Evolutionary conservation across 2,888 invertebrate species (phyloP).

Genomic region (Cataglyphis cursor): DNA sequence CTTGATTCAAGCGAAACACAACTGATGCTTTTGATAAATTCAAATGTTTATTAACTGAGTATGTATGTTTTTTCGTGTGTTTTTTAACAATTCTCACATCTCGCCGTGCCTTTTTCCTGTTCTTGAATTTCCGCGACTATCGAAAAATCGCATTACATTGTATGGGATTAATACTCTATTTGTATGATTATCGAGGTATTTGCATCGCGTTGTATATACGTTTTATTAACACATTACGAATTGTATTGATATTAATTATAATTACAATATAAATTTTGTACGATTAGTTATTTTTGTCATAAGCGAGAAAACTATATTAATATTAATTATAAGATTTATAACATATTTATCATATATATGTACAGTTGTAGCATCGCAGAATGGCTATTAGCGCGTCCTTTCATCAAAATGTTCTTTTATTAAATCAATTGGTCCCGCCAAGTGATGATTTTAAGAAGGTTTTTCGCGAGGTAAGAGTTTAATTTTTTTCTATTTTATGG

Average conservation of each 20-base stretch:
- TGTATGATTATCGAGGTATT: neutral
- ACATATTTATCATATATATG: neutral
- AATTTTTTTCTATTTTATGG: neutral
- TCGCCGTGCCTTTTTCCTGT: no score
- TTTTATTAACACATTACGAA: neutral
- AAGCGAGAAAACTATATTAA: neutral
- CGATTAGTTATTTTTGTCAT: neutral
- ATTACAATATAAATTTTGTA: neutral
- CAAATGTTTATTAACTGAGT: neutral
- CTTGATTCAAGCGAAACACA: neutral
- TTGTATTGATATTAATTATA: neutral
- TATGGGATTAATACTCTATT: neutral
- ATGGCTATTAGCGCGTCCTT: conserved; percentile 76
- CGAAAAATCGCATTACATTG: neutral
- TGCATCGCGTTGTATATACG: neutral
- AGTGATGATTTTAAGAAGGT: conserved; percentile 80
- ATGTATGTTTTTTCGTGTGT: neutral
- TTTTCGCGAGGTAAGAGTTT: conserved; percentile 74
- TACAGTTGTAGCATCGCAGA: neutral
- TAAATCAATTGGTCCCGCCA: conserved; percentile 79
- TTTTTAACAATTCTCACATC: neutral
- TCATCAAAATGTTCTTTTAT: conserved; percentile 81
- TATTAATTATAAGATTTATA: neutral
- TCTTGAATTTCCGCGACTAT: neutral
- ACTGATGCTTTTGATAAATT: neutral